A percentile compares a stretch with the other conserved stretches of the same genome.
Evolutionary conservation across 2,113 vertebrate species (phyloP).

Genomic region (Neoarius graeffei): DNA sequence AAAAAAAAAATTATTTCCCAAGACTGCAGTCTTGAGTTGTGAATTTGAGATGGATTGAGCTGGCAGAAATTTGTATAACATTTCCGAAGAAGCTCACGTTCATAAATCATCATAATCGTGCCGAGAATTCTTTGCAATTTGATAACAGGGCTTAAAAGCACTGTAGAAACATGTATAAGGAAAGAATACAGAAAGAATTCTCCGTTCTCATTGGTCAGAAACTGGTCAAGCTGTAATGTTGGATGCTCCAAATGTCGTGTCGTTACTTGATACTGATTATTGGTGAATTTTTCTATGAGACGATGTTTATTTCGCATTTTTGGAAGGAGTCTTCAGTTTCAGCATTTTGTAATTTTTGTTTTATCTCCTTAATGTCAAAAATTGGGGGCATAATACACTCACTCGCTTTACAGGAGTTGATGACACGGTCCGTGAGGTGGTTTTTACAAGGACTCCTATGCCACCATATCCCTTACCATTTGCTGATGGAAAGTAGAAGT

Average conservation of each 20-base stretch:
- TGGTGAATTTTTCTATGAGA: background rate
- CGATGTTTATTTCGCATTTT: background rate
- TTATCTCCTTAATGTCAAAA: too few species aligned
- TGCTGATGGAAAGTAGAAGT: too few species aligned
- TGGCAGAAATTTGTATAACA: background rate
- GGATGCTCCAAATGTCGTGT: background rate
- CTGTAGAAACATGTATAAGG: background rate
- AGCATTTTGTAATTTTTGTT: background rate
- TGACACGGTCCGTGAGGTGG: too few species aligned
- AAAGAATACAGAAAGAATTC: background rate
- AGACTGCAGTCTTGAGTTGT: background rate
- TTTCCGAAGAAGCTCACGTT: background rate
- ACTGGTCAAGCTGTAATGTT: background rate
- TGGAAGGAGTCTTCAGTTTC: background rate
- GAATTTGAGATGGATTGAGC: slow-evolving; percentile 1
- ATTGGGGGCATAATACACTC: too few species aligned
- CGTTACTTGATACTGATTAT: too few species aligned
- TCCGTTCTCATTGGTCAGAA: background rate
- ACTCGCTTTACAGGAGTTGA: too few species aligned
- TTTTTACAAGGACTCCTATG: too few species aligned
- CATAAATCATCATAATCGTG: slow-evolving; percentile 1
- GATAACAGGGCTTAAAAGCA: background rate
- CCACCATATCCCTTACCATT: too few species aligned
- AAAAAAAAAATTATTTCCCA: too few species aligned
- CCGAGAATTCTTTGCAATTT: background rate